Conservation (phyloP, 2,797 vertebrate genomes). For the Valencia hispanica region DNA sequence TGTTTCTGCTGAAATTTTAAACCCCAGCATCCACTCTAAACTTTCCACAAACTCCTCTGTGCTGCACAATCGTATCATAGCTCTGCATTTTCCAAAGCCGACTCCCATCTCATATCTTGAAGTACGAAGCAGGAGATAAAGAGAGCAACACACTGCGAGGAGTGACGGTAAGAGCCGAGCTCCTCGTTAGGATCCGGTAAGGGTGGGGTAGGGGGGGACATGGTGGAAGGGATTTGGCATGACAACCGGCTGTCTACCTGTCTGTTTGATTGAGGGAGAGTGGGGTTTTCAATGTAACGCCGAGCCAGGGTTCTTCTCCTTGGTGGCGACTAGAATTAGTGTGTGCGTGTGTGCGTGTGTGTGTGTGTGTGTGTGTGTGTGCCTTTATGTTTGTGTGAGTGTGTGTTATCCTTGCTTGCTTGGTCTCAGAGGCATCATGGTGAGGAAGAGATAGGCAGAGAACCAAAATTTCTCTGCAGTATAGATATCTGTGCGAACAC, state of each 20-base stretch:
- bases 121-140: conserved; percentile 42
- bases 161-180: conserved; percentile 47
- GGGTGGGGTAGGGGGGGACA: conserved; percentile 52
- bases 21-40: conserved; percentile 16
- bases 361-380: conserved; percentile 36
- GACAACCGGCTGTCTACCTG: conserved; percentile 72
- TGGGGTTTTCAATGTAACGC: conserved; percentile 60
- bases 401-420: conserved; percentile 52
- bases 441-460: conserved; percentile 72
- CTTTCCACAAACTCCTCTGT: conserved; percentile 24
- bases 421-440: conserved; percentile 68
- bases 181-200: conserved; percentile 32
- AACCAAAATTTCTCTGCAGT: conserved; percentile 64
- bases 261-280: conserved; percentile 66
- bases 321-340: conserved; percentile 37
- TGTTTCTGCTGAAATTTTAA: conserved; percentile 14
- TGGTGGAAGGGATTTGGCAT: conserved; percentile 66
- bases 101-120: conserved; percentile 20
- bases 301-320: conserved; percentile 64
- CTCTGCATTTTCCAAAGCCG: conserved; percentile 24
- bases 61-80: conserved; percentile 32
- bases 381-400: conserved; percentile 13
- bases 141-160: conserved; percentile 48
- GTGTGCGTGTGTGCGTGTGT: conserved; percentile 32
- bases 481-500: conserved; percentile 56